Conservation (phyloP, 2,113 vertebrate genomes). For the Corythornis madagascariensis region DNA sequence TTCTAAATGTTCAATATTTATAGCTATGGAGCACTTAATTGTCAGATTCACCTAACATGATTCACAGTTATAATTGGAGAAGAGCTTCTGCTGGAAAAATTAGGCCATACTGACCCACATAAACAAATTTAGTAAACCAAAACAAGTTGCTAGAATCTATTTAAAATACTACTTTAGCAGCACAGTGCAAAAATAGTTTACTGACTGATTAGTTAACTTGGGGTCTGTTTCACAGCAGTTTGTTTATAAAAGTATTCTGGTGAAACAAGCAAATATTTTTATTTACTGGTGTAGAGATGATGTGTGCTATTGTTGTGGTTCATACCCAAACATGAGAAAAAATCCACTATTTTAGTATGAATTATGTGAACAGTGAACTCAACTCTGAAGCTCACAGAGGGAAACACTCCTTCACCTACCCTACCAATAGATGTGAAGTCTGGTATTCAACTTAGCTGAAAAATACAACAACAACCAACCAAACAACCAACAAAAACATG, state of each 20-base stretch:
- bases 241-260: background rate
- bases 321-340: background rate
- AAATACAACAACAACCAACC: background rate
- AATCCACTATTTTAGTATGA: background rate
- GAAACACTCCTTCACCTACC: background rate
- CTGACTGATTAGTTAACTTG: background rate
- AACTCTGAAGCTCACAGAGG: background rate
- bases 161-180: background rate
- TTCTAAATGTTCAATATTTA: background rate
- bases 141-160: background rate
- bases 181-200: background rate
- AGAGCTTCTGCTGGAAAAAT: background rate
- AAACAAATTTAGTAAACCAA: conserved; percentile 15
- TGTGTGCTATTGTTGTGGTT: background rate
- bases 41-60: background rate
- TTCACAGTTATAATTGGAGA: background rate
- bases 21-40: background rate
- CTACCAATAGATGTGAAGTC: background rate
- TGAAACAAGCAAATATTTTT: background rate
- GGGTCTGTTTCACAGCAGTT: background rate
- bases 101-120: conserved; percentile 2
- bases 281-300: background rate
- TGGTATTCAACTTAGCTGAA: background rate
- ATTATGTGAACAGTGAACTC: background rate
- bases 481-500: background rate